A percentile compares a stretch with the other conserved stretches of the same genome.
These are phyloP conservation scores for Trachymyrmex cornetzi DNA, from an alignment of 1,140 invertebrate genomes.

Conservation along the genomic window DNA sequence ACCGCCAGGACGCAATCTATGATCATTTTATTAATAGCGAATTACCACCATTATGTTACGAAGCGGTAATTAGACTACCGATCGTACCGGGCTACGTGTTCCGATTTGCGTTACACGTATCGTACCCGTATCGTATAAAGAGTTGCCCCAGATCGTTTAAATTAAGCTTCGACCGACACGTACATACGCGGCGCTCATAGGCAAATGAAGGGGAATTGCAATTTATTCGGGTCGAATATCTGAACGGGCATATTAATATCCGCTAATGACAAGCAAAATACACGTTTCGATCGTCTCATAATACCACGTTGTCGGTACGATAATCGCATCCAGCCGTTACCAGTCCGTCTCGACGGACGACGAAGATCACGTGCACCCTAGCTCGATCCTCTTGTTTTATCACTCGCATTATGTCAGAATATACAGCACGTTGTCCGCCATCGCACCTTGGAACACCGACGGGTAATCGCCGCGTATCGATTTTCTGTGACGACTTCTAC, in stretches of 20 bases:
- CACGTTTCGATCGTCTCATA: constrained; percentile 53
- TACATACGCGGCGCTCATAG: background rate
- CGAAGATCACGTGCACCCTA: background rate
- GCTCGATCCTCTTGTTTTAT: constrained; percentile 56
- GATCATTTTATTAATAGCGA: constrained; percentile 33
- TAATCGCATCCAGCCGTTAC: constrained; percentile 23
- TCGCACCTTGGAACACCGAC: constrained; percentile 11
- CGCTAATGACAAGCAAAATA: constrained; percentile 63
- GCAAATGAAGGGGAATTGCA: constrained; percentile 33
- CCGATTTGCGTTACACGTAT: background rate
- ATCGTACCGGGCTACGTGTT: background rate
- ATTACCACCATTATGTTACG: constrained; percentile 37
- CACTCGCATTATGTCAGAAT: constrained; percentile 61
- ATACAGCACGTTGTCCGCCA: constrained; percentile 27
- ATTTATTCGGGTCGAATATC: constrained; percentile 46
- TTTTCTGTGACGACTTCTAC: constrained; percentile 32
- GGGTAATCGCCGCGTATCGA: constrained; percentile 44
- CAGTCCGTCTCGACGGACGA: background rate
- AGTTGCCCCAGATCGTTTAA: constrained; percentile 16
- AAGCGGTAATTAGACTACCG: constrained; percentile 46
- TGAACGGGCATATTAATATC: constrained; percentile 62
- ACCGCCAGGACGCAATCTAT: background rate
- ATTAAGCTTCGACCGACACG: background rate
- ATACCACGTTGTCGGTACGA: constrained; percentile 51
- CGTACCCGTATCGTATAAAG: background rate